These are phyloP conservation scores for Taphrorychus bicolor DNA, from an alignment of 2,888 invertebrate species.

Conservation along the genomic window DNA sequence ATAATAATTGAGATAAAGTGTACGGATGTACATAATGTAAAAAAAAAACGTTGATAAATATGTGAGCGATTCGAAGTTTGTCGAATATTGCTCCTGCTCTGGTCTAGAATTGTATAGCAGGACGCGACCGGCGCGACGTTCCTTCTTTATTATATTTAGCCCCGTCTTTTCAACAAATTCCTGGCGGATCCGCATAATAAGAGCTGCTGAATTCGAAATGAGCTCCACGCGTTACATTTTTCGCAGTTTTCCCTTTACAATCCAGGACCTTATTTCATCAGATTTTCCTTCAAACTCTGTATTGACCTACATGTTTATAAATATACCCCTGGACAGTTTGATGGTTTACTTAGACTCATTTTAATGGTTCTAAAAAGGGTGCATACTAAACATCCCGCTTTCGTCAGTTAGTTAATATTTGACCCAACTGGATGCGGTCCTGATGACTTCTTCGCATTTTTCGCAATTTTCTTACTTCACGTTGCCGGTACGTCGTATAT, in stretches of 20 bases:
- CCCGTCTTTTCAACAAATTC: slow-evolving; percentile 38
- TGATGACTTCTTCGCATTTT: slow-evolving; percentile 1
- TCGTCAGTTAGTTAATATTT: not conserved
- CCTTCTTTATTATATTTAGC: slow-evolving; percentile 37
- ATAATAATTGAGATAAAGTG: not conserved
- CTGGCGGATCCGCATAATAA: slow-evolving; percentile 39
- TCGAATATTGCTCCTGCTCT: slow-evolving; percentile 14
- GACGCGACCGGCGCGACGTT: slow-evolving; percentile 3
- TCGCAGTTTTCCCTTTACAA: slow-evolving; percentile 34
- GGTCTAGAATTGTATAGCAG: slow-evolving; percentile 7
- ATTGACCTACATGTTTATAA: not conserved
- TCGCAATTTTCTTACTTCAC: slow-evolving; percentile 15
- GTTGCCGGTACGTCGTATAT: slow-evolving; percentile 47
- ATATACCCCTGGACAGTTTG: no score
- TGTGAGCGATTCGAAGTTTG: slow-evolving; percentile 10
- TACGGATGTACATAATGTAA: no score
- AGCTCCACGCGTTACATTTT: slow-evolving; percentile 38
- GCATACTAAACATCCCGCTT: not conserved
- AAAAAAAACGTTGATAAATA: slow-evolving; percentile 10
- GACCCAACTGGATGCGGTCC: not conserved
- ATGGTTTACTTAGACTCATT: no score
- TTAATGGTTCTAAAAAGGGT: no score
- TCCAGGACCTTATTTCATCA: slow-evolving; percentile 3
- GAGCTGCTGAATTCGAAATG: slow-evolving; percentile 40
- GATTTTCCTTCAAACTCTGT: no score